phyloP scores from a whole-genome alignment of 2,888 invertebrate species.

The Microctonus brassicae region DNA sequence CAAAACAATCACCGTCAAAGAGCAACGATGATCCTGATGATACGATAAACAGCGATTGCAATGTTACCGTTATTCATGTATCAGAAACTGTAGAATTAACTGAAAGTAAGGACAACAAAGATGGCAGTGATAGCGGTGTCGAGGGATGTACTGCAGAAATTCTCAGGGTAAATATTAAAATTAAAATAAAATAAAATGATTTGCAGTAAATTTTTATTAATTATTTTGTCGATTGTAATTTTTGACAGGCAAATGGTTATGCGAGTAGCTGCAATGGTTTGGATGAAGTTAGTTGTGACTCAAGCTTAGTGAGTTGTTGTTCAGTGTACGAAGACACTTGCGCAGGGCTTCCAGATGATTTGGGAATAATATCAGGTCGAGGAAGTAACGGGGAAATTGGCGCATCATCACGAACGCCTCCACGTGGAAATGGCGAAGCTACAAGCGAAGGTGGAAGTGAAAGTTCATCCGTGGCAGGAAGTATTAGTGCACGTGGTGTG shows the following conservation, averaged over 20 bases:
- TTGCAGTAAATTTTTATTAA: neutral
- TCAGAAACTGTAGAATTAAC: conserved; percentile 27
- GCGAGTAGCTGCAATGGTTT: conserved; percentile 76
- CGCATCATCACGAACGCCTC: conserved; percentile 6
- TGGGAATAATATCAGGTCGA: conserved; percentile 55
- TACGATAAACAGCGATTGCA: conserved; percentile 62
- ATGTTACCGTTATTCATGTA: conserved; percentile 64
- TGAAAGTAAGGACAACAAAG: conserved; percentile 68
- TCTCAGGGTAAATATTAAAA: conserved; percentile 60
- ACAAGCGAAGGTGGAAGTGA: conserved; percentile 83
- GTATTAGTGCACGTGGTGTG: conserved; percentile 55
- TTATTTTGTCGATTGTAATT: conserved; percentile 35
- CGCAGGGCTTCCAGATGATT: conserved; percentile 68
- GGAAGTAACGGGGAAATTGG: conserved; percentile 47
- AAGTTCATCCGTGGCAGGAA: conserved; percentile 79
- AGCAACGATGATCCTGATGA: conserved; percentile 51
- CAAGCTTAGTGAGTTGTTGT: conserved; percentile 83
- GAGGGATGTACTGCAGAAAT: conserved; percentile 75
- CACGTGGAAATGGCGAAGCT: conserved; percentile 67
- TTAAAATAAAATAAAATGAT: neutral
- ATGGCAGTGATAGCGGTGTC: conserved; percentile 87
- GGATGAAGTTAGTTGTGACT: conserved; percentile 81
- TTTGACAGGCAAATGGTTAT: conserved; percentile 74
- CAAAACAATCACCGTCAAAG: conserved; percentile 31
- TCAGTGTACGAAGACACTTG: conserved; percentile 79